Conservation (phyloP, 2,797 vertebrate species). For the Echiichthys vipera region DNA sequence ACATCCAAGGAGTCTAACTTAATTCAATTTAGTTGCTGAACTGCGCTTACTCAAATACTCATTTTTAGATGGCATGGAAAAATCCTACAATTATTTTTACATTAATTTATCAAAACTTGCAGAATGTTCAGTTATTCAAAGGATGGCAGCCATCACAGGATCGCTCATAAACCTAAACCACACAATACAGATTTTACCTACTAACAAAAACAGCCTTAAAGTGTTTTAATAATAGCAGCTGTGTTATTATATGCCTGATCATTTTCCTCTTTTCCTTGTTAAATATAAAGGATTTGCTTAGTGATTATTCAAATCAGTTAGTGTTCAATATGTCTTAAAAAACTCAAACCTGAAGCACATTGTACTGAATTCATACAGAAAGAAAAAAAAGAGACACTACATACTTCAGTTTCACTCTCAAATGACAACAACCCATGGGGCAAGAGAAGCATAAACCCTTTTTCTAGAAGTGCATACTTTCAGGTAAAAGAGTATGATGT, state of each 20-base stretch:
- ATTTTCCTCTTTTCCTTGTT: background rate
- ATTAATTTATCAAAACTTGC: background rate
- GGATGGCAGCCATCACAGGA: background rate
- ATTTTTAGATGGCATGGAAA: background rate
- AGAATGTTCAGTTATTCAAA: background rate
- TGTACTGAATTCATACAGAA: background rate
- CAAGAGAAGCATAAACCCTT: conserved; percentile 14
- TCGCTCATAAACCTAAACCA: background rate
- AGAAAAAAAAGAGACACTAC: background rate
- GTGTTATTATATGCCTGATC: background rate
- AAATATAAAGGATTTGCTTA: background rate
- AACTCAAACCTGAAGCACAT: background rate
- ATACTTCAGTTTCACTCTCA: conserved; percentile 14
- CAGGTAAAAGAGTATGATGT: conserved; percentile 60
- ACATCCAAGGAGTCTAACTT: too few species aligned
- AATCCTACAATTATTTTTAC: background rate
- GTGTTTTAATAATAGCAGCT: background rate
- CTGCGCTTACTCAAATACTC: background rate
- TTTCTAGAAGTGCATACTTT: conserved; percentile 49
- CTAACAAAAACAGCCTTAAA: background rate
- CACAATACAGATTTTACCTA: background rate
- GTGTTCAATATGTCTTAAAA: background rate
- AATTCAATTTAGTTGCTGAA: background rate
- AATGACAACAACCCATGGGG: conserved; percentile 12
- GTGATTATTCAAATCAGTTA: background rate